phyloP scores from a whole-genome alignment of 2,113 vertebrate genomes.

The Hippocampus guttulatus region DNA sequence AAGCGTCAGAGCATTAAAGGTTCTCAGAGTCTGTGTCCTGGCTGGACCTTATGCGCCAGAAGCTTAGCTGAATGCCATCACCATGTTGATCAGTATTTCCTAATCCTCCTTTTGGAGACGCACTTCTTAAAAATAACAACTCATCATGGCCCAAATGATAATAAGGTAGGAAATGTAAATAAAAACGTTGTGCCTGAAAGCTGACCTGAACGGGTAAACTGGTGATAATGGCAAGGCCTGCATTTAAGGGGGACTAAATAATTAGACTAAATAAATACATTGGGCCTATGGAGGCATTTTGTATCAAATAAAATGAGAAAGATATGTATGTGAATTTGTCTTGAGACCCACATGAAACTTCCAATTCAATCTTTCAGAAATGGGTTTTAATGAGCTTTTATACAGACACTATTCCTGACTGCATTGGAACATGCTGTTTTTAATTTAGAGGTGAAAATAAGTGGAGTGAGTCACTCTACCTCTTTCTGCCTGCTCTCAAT shows the following conservation, averaged over 20 bases:
- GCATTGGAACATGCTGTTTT: neutral
- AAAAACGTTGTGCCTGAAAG: too few relatives aligned
- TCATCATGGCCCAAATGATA: conserved; percentile 1
- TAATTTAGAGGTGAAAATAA: conserved; percentile 22
- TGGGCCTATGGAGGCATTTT: neutral
- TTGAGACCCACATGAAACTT: neutral
- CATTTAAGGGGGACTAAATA: neutral
- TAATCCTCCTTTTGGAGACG: neutral
- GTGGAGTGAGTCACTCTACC: conserved; percentile 9
- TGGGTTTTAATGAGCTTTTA: conserved; percentile 9
- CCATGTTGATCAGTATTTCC: conserved; percentile 18
- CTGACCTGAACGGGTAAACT: neutral
- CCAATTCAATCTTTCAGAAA: neutral
- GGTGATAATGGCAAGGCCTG: neutral
- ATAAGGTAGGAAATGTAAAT: neutral
- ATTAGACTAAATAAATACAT: neutral
- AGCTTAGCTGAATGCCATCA: conserved; percentile 38
- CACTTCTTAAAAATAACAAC: neutral
- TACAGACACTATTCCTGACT: conserved; percentile 6
- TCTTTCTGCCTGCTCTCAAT: conserved; percentile 9
- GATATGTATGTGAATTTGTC: neutral
- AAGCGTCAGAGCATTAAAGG: conserved; percentile 32
- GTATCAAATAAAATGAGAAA: neutral
- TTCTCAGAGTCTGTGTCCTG: conserved; percentile 47
- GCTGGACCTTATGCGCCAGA: conserved; percentile 42